Base-by-base conservation (phyloP, 2,797 vertebrate species). In the Vespertilio murinus region DNA sequence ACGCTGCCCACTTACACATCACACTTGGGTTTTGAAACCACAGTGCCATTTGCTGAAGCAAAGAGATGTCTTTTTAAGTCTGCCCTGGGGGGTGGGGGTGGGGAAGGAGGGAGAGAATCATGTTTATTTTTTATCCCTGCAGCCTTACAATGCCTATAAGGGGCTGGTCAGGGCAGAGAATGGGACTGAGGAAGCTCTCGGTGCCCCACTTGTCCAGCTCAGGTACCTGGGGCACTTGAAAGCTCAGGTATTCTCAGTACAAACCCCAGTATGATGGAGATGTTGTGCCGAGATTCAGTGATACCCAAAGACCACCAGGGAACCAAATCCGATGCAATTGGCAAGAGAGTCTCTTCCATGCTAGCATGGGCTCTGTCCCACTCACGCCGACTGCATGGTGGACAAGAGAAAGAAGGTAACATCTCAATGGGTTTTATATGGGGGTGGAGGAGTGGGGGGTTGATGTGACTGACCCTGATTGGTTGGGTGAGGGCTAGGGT, bases 21-120 rank as follows among this genome's bases (percentile, higher is more conserved):
- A 84, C 91, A 90, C 69, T 82, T 70, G 17, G 49, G 69, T 90
- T 96, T 87, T 78, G 88, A 97, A 97, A 94, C 97, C 97, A 95
- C 96, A 95, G 75, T 93, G 95, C 94, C 96, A 91, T 97, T 97
- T 96, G 94, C 73, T 94, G 40, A 93, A 94, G 70, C 91, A 96
- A 94, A 92, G 64, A n/a, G 52, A 12, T 54, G 47, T 90, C 80
- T 93, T 86, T 94, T 93, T 82, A 90, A 84, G 77, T 91, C 82
- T 81, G 93, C 65, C 75, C 54, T 61, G 59, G 25, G 25, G 56
- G 25, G 56, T 78, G 35, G 18, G 2, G 5, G n/a, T n/a, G n/a
- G n/a, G n/a, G n/a, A n/a, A n/a, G n/a, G n/a, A n/a, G 38, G 67
- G 64, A 59, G 70, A 61, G 74, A 52, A 35, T 74, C 11, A 1